Percentiles rank a stretch among this genome's conserved stretches.
These are phyloP conservation scores for Adoxophyes honmai DNA, from an alignment of 1,140 invertebrate species.

Conservation along the genomic window DNA sequence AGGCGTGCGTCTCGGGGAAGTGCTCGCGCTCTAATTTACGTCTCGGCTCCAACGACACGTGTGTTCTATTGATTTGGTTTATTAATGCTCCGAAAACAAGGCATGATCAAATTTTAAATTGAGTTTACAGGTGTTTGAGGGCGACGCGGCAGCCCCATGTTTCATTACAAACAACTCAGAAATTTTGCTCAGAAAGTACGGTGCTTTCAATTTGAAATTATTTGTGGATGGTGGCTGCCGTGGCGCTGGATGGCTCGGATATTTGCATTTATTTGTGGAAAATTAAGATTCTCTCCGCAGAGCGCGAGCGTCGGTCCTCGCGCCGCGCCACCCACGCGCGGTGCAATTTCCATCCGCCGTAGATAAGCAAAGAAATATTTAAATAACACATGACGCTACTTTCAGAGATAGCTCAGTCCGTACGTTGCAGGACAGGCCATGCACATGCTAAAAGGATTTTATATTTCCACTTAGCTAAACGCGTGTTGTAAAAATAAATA, in stretches of 20 bases:
- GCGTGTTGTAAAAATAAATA: no score
- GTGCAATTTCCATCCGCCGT: slow-evolving; percentile 9
- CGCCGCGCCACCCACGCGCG: slow-evolving; percentile 14
- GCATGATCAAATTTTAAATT: slow-evolving; percentile 1
- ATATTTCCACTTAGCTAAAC: no score
- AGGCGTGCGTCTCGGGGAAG: slow-evolving; percentile 24
- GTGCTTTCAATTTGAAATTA: slow-evolving; percentile 28
- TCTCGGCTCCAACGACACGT: slow-evolving; percentile 33
- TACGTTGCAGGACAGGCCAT: background rate
- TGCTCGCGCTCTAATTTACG: slow-evolving; percentile 36
- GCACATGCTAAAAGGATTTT: background rate
- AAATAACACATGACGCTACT: slow-evolving; percentile 16
- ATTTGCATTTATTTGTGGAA: slow-evolving; percentile 45
- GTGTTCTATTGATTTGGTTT: slow-evolving; percentile 39
- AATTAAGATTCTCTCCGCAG: slow-evolving; percentile 35
- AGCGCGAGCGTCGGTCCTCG: slow-evolving; percentile 11
- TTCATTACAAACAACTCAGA: slow-evolving; percentile 7
- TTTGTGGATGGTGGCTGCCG: slow-evolving; percentile 16
- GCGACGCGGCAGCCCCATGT: slow-evolving; percentile 1
- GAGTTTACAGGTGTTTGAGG: background rate
- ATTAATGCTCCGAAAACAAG: slow-evolving; percentile 10
- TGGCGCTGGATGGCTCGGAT: slow-evolving; percentile 19
- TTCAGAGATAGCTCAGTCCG: slow-evolving; percentile 12
- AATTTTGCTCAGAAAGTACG: slow-evolving; percentile 1
- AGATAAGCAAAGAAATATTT: slow-evolving; percentile 24